These are phyloP conservation scores for Orchestia grillus DNA, from an alignment of 1,140 invertebrate genomes.

Conservation along the genomic window DNA sequence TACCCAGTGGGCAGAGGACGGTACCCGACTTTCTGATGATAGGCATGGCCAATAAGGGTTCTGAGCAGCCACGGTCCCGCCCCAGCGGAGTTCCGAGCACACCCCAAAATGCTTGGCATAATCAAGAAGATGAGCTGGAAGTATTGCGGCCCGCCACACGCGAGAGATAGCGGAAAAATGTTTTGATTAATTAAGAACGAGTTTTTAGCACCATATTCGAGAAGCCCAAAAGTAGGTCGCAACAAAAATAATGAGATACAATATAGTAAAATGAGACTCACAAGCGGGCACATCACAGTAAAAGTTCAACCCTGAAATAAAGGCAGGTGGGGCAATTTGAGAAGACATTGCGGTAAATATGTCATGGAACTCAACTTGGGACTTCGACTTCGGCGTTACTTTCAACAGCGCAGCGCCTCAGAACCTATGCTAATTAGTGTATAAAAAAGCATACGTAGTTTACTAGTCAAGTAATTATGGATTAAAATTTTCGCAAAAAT, in stretches of 20 bases:
- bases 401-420: too few species aligned
- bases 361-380: neutral
- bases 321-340: neutral
- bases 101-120: neutral
- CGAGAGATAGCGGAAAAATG: neutral
- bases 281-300: neutral
- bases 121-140: neutral
- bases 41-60: neutral
- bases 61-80: neutral
- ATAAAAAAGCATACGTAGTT: too few species aligned
- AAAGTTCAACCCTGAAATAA: too few species aligned
- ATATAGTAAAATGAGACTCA: neutral
- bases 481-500: too few species aligned
- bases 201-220: neutral
- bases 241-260: neutral
- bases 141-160: too few species aligned
- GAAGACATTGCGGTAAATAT: neutral
- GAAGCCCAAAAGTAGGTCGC: neutral
- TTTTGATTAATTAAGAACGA: neutral
- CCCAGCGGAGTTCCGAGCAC: neutral
- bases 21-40: neutral
- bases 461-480: too few species aligned
- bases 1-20: neutral
- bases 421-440: too few species aligned
- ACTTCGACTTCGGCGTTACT: too few species aligned